These are phyloP conservation scores for Ataeniobius toweri DNA, from an alignment of 2,797 vertebrate genomes.

Conservation along the genomic window DNA sequence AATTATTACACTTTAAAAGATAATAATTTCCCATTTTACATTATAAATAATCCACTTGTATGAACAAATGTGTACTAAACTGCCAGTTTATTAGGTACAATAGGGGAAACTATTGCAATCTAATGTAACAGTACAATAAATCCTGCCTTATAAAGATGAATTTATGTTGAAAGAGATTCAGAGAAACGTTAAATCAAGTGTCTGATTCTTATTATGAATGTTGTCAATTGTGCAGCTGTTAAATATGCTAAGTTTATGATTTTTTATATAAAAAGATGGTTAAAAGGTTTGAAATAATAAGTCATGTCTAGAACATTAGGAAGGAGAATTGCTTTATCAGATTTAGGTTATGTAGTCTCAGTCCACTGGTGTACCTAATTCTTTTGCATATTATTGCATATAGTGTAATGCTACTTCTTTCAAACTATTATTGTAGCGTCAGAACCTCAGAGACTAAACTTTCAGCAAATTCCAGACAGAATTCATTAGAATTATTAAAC, in stretches of 20 bases:
- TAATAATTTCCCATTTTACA: slow-evolving; percentile 20
- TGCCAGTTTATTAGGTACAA: slow-evolving; percentile 25
- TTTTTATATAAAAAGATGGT: not conserved
- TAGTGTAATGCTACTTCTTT: not conserved
- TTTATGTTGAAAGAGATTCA: not conserved
- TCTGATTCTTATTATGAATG: slow-evolving; percentile 1
- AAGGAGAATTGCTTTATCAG: slow-evolving; percentile 14
- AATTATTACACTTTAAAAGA: slow-evolving; percentile 19
- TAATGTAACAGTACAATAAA: slow-evolving; percentile 11
- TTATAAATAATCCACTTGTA: slow-evolving; percentile 13
- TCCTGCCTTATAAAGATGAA: not conserved
- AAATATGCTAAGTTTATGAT: slow-evolving; percentile 1
- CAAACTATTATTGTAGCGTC: not conserved
- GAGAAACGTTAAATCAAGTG: not conserved
- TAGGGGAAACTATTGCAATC: slow-evolving; percentile 5
- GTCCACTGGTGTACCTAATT: not conserved
- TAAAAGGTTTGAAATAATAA: slow-evolving; percentile 11
- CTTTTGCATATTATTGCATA: not conserved
- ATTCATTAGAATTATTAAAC: not conserved
- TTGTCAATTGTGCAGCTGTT: slow-evolving; percentile 8
- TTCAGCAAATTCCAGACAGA: not conserved
- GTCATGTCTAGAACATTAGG: not conserved
- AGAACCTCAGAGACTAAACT: not conserved
- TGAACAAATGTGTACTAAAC: slow-evolving; percentile 7
- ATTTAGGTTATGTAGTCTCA: slow-evolving; percentile 10